These are phyloP conservation scores for rat (Rattus norvegicus) DNA, from an alignment of 2,113 vertebrate genomes.

Conservation along the genomic window DNA sequence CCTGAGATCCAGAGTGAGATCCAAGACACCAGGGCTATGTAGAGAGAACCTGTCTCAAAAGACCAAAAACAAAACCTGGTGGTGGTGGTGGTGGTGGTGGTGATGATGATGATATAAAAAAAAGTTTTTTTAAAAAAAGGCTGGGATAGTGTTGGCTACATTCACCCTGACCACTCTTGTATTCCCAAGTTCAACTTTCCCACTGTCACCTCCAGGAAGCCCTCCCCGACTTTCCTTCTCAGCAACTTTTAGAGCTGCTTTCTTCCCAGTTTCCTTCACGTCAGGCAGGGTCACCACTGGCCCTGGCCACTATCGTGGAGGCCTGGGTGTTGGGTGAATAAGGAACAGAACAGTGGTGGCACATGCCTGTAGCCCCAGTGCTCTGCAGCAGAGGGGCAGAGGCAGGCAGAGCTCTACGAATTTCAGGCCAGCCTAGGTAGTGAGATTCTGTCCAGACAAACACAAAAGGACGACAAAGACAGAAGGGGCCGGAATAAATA, in stretches of 20 bases:
- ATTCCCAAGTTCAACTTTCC: too few species aligned
- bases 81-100: too few species aligned
- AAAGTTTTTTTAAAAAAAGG: background rate
- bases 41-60: background rate
- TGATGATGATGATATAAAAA: background rate
- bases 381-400: background rate
- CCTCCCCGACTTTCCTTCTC: background rate
- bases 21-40: background rate
- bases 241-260: background rate
- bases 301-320: background rate
- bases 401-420: background rate
- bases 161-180: background rate
- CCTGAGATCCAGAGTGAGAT: background rate
- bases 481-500: background rate
- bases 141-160: background rate
- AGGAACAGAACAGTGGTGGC: background rate
- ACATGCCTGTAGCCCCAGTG: background rate
- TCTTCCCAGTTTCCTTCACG: background rate
- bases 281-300: background rate
- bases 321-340: fast-evolving
- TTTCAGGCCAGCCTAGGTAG: background rate
- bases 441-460: background rate
- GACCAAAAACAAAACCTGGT: background rate
- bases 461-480: too few species aligned
- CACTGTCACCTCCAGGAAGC: background rate